Percentiles rank a stretch among this genome's conserved stretches.
Conservation (phyloP, 2,797 vertebrate species). For the Gymnodraco acuticeps region DNA sequence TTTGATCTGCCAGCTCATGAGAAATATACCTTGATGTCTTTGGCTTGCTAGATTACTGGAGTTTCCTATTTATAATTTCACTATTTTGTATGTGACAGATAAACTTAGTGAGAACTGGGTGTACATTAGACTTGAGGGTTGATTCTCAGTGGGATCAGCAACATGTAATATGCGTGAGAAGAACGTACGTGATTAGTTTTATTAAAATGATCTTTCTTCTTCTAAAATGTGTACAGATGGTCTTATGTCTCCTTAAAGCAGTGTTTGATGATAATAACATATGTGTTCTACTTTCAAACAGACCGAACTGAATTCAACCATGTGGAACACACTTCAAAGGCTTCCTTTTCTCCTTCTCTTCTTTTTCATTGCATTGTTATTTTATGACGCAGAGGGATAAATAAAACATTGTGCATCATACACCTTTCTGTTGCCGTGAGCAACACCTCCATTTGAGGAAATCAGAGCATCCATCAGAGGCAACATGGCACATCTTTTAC, state of each 20-base stretch:
- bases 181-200: not conserved
- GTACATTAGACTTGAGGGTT: not conserved
- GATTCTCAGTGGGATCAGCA: not conserved
- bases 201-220: not conserved
- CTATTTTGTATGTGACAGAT: too few relatives aligned
- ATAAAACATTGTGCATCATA: slow-evolving; percentile 27
- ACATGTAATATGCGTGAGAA: not conserved
- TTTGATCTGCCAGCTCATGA: not conserved
- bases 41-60: not conserved
- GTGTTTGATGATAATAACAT: not conserved
- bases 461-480: slow-evolving; percentile 41
- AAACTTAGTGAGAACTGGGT: not conserved
- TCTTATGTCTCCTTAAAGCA: not conserved
- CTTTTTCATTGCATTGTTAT: slow-evolving; percentile 19
- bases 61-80: too few relatives aligned
- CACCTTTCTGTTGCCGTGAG: slow-evolving; percentile 12
- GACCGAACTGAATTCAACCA: slow-evolving; percentile 31
- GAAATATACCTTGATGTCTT: not conserved
- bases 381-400: slow-evolving; percentile 20
- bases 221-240: not conserved
- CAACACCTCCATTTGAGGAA: slow-evolving; percentile 35
- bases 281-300: not conserved
- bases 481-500: slow-evolving; percentile 14
- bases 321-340: slow-evolving; percentile 45
- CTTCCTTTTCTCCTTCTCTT: slow-evolving; percentile 8